These are phyloP conservation scores for Scopus umbretta DNA, from an alignment of 2,113 vertebrate species.

Conservation along the genomic window DNA sequence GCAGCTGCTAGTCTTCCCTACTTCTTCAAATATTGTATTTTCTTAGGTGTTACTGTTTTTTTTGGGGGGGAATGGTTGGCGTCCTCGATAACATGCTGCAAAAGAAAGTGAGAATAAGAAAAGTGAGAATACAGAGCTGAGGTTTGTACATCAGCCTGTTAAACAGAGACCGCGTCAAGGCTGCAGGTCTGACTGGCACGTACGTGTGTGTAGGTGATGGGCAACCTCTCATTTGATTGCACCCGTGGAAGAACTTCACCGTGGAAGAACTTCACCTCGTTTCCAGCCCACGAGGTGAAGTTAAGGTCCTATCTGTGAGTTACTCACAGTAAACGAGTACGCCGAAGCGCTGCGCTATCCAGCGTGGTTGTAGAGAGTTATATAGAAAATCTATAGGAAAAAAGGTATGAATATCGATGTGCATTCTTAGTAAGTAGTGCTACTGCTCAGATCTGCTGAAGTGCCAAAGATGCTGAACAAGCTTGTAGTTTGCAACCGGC, in stretches of 20 bases:
- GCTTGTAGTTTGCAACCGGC: not conserved
- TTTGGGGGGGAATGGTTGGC: not conserved
- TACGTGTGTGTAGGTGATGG: not conserved
- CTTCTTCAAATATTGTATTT: not conserved
- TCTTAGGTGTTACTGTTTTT: not conserved
- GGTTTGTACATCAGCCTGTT: not conserved
- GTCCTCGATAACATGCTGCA: not conserved
- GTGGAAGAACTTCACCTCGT: rapidly evolving
- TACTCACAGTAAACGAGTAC: not conserved
- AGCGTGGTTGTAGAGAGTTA: not conserved
- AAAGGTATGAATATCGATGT: not conserved
- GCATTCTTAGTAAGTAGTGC: not conserved
- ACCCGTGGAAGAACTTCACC: not conserved
- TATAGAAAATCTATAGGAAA: no score
- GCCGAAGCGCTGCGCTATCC: not conserved
- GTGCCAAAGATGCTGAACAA: not conserved
- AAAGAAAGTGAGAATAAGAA: not conserved
- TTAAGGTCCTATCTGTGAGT: not conserved
- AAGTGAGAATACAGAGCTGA: not conserved
- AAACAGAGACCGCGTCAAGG: rapidly evolving
- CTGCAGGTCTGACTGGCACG: not conserved
- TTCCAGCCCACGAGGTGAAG: not conserved
- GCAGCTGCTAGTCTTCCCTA: not conserved
- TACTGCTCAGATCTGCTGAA: not conserved
- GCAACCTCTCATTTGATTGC: rapidly evolving